Evolutionary conservation across 2,113 vertebrate genomes (phyloP).

Genomic region (Morone saxatilis): DNA sequence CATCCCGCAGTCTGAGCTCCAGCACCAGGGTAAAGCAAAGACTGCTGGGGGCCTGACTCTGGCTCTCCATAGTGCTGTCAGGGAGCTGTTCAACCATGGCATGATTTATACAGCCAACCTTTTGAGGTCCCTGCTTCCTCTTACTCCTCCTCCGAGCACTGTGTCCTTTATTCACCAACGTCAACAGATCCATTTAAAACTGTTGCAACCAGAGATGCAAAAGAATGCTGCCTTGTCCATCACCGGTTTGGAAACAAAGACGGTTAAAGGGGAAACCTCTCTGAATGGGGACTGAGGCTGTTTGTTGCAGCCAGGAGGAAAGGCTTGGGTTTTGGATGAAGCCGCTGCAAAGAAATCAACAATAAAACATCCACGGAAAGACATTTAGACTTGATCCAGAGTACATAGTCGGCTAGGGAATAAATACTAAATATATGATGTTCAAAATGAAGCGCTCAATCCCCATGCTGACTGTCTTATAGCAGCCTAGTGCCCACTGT

Average conservation of each 20-base stretch:
- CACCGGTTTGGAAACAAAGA: constrained; percentile 55
- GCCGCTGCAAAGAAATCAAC: constrained; percentile 15
- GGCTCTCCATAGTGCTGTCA: constrained; percentile 60
- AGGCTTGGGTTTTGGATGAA: constrained; percentile 22
- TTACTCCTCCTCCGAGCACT: constrained; percentile 47
- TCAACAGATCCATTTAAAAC: constrained; percentile 58
- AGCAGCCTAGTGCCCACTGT: background rate
- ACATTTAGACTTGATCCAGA: background rate
- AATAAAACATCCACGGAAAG: constrained; percentile 9
- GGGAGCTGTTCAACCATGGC: constrained; percentile 66
- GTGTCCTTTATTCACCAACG: constrained; percentile 55
- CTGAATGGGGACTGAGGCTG: constrained; percentile 33
- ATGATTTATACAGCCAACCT: constrained; percentile 57
- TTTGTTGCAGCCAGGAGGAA: constrained; percentile 32
- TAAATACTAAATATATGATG: background rate
- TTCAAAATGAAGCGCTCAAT: background rate
- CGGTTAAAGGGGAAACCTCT: constrained; percentile 17
- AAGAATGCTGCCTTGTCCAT: constrained; percentile 55
- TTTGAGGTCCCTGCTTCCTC: constrained; percentile 65
- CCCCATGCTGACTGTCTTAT: background rate
- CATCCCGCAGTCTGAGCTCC: constrained; percentile 18
- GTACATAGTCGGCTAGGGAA: constrained; percentile 3
- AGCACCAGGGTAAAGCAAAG: constrained; percentile 22
- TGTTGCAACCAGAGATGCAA: constrained; percentile 19
- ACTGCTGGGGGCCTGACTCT: constrained; percentile 18